Evolutionary conservation across 2,797 vertebrate species (phyloP).

Genomic region (Pteropus rufus): DNA sequence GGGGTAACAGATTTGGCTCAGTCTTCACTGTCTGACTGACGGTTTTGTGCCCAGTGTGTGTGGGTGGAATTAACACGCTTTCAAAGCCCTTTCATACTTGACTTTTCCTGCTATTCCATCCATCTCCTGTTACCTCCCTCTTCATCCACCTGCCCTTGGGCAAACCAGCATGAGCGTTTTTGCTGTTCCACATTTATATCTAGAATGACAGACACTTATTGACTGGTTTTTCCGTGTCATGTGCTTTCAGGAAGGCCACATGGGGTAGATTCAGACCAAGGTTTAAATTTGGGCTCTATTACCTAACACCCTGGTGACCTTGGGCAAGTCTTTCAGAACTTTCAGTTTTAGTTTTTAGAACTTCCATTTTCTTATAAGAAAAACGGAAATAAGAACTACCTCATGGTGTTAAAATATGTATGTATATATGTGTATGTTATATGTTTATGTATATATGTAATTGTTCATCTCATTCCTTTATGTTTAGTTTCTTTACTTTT

Average conservation of each 20-base stretch:
- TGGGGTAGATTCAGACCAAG: background rate
- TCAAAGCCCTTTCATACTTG: background rate
- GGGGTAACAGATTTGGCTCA: background rate
- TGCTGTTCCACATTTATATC: background rate
- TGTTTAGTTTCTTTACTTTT: background rate
- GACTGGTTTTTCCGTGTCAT: background rate
- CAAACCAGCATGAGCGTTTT: background rate
- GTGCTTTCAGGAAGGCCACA: background rate
- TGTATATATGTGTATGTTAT: background rate
- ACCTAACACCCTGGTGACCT: background rate
- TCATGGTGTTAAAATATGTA: background rate
- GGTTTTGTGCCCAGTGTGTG: background rate
- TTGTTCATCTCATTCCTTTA: background rate
- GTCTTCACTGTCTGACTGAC: background rate
- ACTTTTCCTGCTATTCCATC: background rate
- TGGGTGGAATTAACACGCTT: fast-evolving
- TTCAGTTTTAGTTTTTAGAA: background rate
- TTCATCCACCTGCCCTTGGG: background rate
- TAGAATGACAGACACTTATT: background rate
- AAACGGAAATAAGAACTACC: background rate
- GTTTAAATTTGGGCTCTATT: background rate
- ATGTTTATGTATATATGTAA: background rate
- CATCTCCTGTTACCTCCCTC: background rate
- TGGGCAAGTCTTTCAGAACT: background rate
- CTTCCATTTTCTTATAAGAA: background rate